Evolutionary conservation across 2,797 vertebrate species (phyloP).

Genomic region (Darevskia nairensis): DNA sequence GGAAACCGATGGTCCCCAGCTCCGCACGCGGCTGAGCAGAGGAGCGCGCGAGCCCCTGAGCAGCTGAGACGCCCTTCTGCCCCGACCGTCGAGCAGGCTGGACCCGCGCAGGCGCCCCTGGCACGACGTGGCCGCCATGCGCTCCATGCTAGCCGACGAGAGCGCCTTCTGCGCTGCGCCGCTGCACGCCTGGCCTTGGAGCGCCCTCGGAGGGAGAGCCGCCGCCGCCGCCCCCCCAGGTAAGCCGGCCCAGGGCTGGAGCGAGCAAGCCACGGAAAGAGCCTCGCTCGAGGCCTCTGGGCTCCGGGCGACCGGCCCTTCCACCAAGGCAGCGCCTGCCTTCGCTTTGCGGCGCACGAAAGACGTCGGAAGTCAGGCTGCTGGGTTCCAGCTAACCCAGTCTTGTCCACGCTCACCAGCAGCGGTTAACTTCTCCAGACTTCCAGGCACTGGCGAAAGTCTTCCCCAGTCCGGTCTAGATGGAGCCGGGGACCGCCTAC

Average conservation of each 20-base stretch:
- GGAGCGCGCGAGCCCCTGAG: no score
- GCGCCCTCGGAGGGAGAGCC: not conserved
- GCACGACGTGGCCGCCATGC: conserved; percentile 23
- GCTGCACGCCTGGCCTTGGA: conserved; percentile 19
- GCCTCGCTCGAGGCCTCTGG: not conserved
- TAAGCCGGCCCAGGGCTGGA: not conserved
- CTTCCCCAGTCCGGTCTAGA: not conserved
- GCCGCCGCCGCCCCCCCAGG: not conserved
- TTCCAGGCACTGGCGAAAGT: no score
- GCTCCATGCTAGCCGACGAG: conserved; percentile 36
- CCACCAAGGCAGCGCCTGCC: no score
- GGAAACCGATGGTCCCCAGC: not conserved
- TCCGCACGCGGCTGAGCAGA: not conserved
- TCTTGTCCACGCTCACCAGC: no score
- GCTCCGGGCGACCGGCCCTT: not conserved
- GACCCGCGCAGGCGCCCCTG: not conserved
- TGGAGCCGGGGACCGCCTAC: not conserved
- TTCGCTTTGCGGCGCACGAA: no score
- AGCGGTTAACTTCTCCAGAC: no score
- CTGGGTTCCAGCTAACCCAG: no score
- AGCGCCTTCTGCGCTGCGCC: not conserved
- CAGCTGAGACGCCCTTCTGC: not conserved
- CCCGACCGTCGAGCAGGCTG: not conserved
- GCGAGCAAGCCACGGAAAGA: no score
- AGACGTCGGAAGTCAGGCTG: no score